phyloP scores from a whole-genome alignment of 2,888 invertebrate genomes.

The Spicauda simplicius region DNA sequence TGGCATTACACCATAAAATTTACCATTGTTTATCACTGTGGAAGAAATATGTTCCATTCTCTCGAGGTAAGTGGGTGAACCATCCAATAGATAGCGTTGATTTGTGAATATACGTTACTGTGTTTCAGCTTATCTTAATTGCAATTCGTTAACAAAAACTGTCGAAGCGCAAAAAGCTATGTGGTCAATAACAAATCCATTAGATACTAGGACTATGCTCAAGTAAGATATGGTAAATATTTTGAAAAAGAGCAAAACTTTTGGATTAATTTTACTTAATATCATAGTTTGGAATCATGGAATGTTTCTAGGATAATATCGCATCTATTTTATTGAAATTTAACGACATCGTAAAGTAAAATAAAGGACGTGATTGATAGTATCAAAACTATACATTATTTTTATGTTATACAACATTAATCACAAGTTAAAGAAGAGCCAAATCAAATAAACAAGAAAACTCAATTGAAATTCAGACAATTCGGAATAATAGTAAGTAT shows the following conservation, averaged over 20 bases:
- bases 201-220: neutral
- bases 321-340: too few species aligned
- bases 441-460: too few species aligned
- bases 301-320: too few species aligned
- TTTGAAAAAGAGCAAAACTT: neutral
- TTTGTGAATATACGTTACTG: slow-evolving; percentile 9
- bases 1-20: slow-evolving; percentile 53
- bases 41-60: slow-evolving; percentile 58
- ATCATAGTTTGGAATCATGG: too few species aligned
- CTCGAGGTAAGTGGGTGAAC: slow-evolving; percentile 47
- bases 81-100: slow-evolving; percentile 37
- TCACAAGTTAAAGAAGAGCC: too few species aligned
- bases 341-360: too few species aligned
- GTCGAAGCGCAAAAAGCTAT: neutral
- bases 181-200: neutral
- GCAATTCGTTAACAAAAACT: slow-evolving; percentile 7
- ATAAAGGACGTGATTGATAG: too few species aligned
- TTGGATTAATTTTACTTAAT: too few species aligned
- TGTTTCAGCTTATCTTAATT: slow-evolving; percentile 24
- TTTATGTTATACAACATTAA: too few species aligned
- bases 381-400: too few species aligned
- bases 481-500: too few species aligned
- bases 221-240: neutral
- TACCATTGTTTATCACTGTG: slow-evolving; percentile 64
- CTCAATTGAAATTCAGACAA: too few species aligned